phyloP scores from a whole-genome alignment of 2,113 vertebrate genomes.

The Neogale vison region DNA sequence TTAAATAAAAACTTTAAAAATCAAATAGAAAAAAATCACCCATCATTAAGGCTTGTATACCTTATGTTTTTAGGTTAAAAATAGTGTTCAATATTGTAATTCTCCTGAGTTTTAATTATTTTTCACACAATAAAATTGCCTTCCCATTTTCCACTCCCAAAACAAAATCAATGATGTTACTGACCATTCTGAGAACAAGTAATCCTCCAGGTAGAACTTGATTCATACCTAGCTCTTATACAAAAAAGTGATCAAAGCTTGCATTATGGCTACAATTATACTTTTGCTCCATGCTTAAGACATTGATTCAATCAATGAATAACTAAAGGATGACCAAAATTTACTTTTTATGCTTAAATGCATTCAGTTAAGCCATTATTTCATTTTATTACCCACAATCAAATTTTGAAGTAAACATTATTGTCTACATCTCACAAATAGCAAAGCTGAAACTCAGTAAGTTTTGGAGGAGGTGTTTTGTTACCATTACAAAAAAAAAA shows the following conservation, averaged over 20 bases:
- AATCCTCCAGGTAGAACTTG: constrained; percentile 3
- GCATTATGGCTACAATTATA: neutral
- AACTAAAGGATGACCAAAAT: neutral
- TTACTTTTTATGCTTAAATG: neutral
- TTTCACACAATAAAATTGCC: neutral
- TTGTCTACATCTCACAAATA: neutral
- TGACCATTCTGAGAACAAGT: constrained; percentile 42
- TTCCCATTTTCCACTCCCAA: neutral
- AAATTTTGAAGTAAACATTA: neutral
- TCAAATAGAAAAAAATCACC: neutral
- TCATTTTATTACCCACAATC: neutral
- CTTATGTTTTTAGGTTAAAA: constrained; percentile 43
- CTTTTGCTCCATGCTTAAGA: neutral
- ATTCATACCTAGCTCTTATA: constrained; percentile 13
- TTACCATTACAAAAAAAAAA: neutral
- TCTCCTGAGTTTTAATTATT: constrained; percentile 25
- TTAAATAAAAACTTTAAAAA: no score
- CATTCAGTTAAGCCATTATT: neutral
- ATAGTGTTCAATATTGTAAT: neutral
- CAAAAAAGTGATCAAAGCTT: constrained; percentile 3
- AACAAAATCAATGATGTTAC: neutral
- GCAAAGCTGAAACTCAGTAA: neutral
- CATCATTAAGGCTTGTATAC: constrained; percentile 59
- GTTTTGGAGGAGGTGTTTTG: neutral
- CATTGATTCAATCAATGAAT: neutral